These are phyloP conservation scores for Caenorhabditis panamensis DNA, from an alignment of 2,888 invertebrate species.

Conservation along the genomic window DNA sequence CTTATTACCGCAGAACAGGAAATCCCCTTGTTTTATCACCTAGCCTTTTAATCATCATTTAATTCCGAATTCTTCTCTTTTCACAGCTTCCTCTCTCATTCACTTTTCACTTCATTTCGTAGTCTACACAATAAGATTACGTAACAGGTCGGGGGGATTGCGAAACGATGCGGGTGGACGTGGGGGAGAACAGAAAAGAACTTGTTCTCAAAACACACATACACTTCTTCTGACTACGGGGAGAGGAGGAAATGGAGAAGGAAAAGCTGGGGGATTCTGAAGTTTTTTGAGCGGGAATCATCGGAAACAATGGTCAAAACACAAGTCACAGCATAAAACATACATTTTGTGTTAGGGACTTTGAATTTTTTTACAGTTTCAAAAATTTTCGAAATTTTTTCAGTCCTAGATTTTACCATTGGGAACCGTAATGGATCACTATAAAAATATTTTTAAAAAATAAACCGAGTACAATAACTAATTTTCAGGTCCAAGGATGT, in stretches of 20 bases:
- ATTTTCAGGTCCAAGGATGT: conserved; percentile 76
- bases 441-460: no score
- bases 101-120: conserved; percentile 7
- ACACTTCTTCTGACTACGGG: conserved; percentile 2
- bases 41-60: conserved; percentile 21
- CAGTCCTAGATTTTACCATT: no score
- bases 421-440: no score
- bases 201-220: conserved; percentile 31
- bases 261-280: not conserved
- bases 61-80: conserved; percentile 1
- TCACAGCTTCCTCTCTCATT: conserved; percentile 9
- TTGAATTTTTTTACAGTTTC: no score
- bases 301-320: conserved; percentile 5
- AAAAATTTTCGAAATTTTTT: no score
- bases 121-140: conserved; percentile 44
- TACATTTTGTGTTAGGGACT: no score
- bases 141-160: conserved; percentile 41
- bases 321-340: no score
- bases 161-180: conserved; percentile 3
- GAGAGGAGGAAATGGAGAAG: not conserved
- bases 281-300: not conserved
- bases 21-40: conserved; percentile 33
- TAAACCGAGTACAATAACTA: not conserved
- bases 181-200: conserved; percentile 2
- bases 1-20: conserved; percentile 25